phyloP scores from a whole-genome alignment of 2,888 invertebrate species.

The Tethea ocularis region DNA sequence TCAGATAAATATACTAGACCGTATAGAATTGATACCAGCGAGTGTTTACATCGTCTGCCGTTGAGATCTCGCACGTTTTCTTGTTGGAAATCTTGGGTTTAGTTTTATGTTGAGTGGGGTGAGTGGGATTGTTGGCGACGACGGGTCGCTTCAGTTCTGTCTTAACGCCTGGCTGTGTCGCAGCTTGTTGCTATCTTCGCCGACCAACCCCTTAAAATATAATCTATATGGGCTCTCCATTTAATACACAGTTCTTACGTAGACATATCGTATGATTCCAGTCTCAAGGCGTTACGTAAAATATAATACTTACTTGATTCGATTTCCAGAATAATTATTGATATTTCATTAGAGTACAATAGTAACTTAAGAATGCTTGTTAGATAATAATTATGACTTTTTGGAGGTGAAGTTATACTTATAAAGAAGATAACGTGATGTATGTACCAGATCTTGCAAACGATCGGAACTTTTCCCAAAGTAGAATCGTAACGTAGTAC shows the following conservation, averaged over 20 bases:
- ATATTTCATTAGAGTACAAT: not conserved
- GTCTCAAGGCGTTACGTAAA: not conserved
- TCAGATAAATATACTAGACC: constrained; percentile 31
- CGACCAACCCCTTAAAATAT: constrained; percentile 44
- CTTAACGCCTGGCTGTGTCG: constrained; percentile 44
- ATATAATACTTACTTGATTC: not conserved
- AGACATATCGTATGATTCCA: not conserved
- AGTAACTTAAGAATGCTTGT: not conserved
- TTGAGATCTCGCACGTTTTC: constrained; percentile 62
- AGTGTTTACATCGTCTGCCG: constrained; percentile 49
- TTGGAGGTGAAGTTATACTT: not conserved
- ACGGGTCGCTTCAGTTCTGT: constrained; percentile 66
- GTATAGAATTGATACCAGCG: constrained; percentile 47
- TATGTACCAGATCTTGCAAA: not conserved
- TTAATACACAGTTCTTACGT: not conserved
- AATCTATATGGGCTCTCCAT: constrained; percentile 8
- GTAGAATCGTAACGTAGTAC: constrained; percentile 17
- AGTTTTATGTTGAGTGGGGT: constrained; percentile 74
- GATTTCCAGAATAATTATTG: not conserved
- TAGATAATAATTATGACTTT: not conserved
- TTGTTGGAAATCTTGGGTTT: constrained; percentile 59
- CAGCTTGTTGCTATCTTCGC: constrained; percentile 56
- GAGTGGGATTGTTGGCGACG: constrained; percentile 73
- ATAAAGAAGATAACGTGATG: no score
- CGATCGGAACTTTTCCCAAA: constrained; percentile 21